phyloP scores from a whole-genome alignment of 2,797 vertebrate species.

The Thunnus albacares region DNA sequence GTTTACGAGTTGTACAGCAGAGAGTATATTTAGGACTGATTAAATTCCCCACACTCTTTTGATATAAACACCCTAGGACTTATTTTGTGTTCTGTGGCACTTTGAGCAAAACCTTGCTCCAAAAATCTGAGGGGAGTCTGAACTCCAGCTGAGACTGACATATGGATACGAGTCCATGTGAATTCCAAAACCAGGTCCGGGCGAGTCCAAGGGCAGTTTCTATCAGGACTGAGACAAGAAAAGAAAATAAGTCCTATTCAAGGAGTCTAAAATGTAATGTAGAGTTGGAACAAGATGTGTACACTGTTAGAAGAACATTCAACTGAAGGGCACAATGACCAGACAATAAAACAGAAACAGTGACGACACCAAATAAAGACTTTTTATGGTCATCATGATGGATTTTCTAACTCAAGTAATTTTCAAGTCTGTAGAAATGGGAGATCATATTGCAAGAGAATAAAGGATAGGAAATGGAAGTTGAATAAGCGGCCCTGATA shows the following conservation, averaged over 20 bases:
- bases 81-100: constrained; percentile 12
- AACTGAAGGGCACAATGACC: constrained; percentile 38
- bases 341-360: constrained; percentile 27
- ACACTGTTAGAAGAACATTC: constrained; percentile 40
- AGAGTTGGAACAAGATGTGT: constrained; percentile 44
- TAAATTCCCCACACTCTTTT: constrained; percentile 31
- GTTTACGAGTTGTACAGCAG: constrained; percentile 61
- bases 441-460: not conserved
- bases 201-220: not conserved
- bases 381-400: constrained; percentile 28
- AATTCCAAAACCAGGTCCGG: not conserved
- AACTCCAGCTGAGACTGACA: constrained; percentile 26
- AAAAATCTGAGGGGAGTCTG: constrained; percentile 9
- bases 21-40: constrained; percentile 64
- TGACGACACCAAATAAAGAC: constrained; percentile 37
- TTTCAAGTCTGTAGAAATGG: not conserved
- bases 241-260: not conserved
- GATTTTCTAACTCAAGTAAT: constrained; percentile 14
- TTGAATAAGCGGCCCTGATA: not conserved
- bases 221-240: not conserved
- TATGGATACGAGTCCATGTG: not conserved
- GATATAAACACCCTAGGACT: constrained; percentile 23
- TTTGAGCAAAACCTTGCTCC: not conserved
- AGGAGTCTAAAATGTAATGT: not conserved
- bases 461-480: not conserved